phyloP scores from a whole-genome alignment of 2,888 invertebrate species.

The Microctonus brassicae region DNA sequence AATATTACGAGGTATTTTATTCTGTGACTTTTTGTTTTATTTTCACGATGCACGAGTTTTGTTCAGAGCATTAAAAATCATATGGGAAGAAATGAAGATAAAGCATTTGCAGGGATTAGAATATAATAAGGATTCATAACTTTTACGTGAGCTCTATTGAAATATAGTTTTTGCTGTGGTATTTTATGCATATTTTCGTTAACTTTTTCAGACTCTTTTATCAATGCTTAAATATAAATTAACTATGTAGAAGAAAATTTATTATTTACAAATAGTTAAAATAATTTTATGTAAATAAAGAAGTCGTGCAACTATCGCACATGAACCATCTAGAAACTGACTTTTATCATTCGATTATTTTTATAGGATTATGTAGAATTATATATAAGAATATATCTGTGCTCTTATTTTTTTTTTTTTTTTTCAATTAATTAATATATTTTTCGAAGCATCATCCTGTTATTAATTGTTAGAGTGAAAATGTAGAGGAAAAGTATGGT shows the following conservation, averaged over 20 bases:
- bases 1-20: conserved; percentile 43
- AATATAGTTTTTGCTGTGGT: not conserved
- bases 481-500: no score
- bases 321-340: not conserved
- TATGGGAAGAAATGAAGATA: not conserved
- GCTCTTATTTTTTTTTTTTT: not conserved
- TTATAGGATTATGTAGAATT: not conserved
- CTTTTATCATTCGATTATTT: not conserved
- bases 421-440: not conserved
- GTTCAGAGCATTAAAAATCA: not conserved
- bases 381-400: not conserved
- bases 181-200: no score
- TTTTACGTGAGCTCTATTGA: not conserved
- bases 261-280: not conserved
- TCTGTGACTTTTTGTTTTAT: not conserved
- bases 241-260: not conserved
- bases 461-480: not conserved
- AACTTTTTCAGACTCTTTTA: no score
- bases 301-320: not conserved
- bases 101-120: not conserved
- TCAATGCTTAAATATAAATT: no score
- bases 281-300: not conserved
- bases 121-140: not conserved
- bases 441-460: not conserved
- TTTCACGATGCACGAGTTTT: not conserved